These are phyloP conservation scores for Heliconius melpomene DNA, from an alignment of 1,140 invertebrate genomes.

Conservation along the genomic window DNA sequence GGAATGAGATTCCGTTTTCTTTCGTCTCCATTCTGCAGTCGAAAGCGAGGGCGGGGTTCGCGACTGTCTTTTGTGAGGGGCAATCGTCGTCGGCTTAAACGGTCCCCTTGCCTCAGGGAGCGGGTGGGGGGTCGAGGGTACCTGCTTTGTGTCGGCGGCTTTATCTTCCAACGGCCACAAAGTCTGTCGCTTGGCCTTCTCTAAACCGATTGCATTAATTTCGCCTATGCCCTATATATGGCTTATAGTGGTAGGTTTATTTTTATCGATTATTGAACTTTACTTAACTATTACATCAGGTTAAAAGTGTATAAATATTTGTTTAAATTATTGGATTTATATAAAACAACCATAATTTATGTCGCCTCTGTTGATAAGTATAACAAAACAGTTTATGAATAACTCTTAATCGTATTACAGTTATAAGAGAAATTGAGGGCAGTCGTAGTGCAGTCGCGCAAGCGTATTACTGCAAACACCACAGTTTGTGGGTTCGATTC, in stretches of 20 bases:
- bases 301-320: too few relatives aligned
- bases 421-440: background rate
- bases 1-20: constrained; percentile 68
- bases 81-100: constrained; percentile 64
- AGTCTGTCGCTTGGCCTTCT: constrained; percentile 44
- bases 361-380: too few relatives aligned
- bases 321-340: too few relatives aligned
- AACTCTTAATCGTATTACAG: background rate
- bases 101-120: constrained; percentile 47
- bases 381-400: too few relatives aligned
- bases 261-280: constrained; percentile 7
- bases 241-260: background rate
- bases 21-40: constrained; percentile 55
- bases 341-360: too few relatives aligned
- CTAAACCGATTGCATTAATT: constrained; percentile 63
- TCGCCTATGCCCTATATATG: constrained; percentile 27
- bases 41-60: constrained; percentile 45
- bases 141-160: constrained; percentile 57
- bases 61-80: constrained; percentile 61
- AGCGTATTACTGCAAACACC: too few relatives aligned
- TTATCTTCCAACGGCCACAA: constrained; percentile 58
- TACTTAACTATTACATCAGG: background rate
- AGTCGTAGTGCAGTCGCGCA: too few relatives aligned
- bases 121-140: constrained; percentile 39
- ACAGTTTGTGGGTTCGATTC: too few relatives aligned